Conservation (phyloP, 1,140 invertebrate genomes). For the Lasioglossum baleicum region DNA sequence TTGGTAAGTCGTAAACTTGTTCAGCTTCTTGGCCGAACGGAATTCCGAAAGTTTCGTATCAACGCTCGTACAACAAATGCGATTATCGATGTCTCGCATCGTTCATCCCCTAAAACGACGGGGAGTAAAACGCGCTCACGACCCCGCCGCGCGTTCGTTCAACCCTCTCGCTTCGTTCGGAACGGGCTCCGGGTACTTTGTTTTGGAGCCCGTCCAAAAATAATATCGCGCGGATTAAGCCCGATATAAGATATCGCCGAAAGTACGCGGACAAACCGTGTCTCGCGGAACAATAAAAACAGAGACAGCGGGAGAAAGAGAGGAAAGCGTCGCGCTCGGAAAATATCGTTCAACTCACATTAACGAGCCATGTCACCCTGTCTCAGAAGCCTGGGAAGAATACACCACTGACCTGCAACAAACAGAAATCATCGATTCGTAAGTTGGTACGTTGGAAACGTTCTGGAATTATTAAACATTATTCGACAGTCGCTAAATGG, state of each 20-base stretch:
- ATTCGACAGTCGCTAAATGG: no score
- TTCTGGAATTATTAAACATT: no score
- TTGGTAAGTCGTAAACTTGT: conserved; percentile 62
- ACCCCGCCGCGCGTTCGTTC: conserved; percentile 51
- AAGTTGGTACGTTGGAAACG: no score
- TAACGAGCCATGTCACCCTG: conserved; percentile 71
- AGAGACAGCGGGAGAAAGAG: not conserved
- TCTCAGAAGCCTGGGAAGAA: conserved; percentile 73
- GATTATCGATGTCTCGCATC: conserved; percentile 63
- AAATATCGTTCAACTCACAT: conserved; percentile 73
- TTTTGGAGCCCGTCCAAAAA: conserved; percentile 38
- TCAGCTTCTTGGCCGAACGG: conserved; percentile 49
- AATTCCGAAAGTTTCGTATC: conserved; percentile 64
- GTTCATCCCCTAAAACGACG: conserved; percentile 57
- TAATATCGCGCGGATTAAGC: conserved; percentile 36
- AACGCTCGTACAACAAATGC: conserved; percentile 64
- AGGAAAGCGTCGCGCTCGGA: conserved; percentile 38
- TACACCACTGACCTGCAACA: conserved; percentile 77
- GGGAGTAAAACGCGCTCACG: conserved; percentile 47
- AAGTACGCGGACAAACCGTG: not conserved
- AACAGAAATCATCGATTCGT: conserved; percentile 8
- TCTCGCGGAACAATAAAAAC: not conserved
- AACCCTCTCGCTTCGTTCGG: conserved; percentile 52
- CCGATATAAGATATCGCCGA: conserved; percentile 10
- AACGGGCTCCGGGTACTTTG: conserved; percentile 26